Evolutionary conservation across 2,888 invertebrate genomes (phyloP), one percentile per base, ranked within the genome.

Genomic region (Ophion costatus): DNA sequence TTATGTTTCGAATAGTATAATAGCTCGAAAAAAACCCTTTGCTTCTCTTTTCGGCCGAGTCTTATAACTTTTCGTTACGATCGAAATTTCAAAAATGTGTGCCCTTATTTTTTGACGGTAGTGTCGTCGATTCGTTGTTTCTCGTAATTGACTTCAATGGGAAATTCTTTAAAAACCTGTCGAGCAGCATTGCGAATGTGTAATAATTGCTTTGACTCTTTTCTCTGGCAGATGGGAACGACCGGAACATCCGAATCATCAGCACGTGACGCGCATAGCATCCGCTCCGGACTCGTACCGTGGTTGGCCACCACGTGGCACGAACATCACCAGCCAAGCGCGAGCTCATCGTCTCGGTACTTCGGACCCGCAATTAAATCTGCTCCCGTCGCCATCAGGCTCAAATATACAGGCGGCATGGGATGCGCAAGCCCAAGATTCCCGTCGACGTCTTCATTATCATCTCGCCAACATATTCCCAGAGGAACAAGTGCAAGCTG

Each of bases 381-480:
- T 95, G 51, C 94, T 94, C 90, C 93, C 94, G 6, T 91, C 93
- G 83, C 89, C 91, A 88, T 94, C 94, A 69, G 94, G 94, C 85
- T 93, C 95, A 84, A 95, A 94, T 84, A 90, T 95, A 81, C 94
- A 89, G 42, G 64, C 88, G 9, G 84, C 89, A 10, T 90, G 90
- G 89, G 85, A 88, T 66, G 88, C 89, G 7, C 90, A 91, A 71
- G 86, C 93, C 7, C 95, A 95, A 80, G 98, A 98, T 90, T 96
- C 96, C 24, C 95, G 98, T 0, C 95, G 96, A 42, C 96, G 96
- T 88, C 94, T 98, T 91, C 98, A 97, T 93, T 98, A 97, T 94
- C 98, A 98, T 93, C 94, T 99, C 86, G 96, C 97, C n/a, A 97
- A 97, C 77, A 96, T 99, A 82, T 99, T 99, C 94, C 98, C 98